Evolutionary conservation across 2,797 vertebrate genomes (phyloP).

Genomic region (Oreonectes daqikongensis): DNA sequence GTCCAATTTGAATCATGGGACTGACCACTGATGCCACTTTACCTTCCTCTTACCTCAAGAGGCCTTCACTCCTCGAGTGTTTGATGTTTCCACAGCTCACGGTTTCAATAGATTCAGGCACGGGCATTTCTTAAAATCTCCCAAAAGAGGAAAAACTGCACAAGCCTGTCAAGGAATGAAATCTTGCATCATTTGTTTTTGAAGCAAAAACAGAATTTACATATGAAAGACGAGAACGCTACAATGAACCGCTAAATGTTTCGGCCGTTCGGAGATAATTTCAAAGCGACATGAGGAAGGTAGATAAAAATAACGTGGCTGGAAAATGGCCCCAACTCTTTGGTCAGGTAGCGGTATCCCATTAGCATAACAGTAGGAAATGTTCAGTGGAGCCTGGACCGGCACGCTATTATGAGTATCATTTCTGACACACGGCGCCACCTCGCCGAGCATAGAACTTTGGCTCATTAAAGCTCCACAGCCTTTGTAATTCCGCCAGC

Average conservation of each 20-base stretch:
- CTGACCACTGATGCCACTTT: constrained; percentile 73
- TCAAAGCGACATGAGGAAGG: constrained; percentile 50
- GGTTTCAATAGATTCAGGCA: constrained; percentile 33
- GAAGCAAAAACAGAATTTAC: constrained; percentile 50
- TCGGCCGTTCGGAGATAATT: constrained; percentile 60
- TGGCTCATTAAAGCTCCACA: constrained; percentile 73
- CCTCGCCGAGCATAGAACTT: constrained; percentile 65
- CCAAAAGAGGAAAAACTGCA: constrained; percentile 33
- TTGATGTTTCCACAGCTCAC: constrained; percentile 50
- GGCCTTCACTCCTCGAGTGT: constrained; percentile 53
- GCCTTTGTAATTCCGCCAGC: constrained; percentile 70
- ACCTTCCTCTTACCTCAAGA: constrained; percentile 59
- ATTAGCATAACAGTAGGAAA: constrained; percentile 72
- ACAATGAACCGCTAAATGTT: constrained; percentile 40
- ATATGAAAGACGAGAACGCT: constrained; percentile 53
- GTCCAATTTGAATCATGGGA: constrained; percentile 69
- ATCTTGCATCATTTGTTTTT: constrained; percentile 43
- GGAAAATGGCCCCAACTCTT: constrained; percentile 54
- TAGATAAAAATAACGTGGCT: constrained; percentile 52
- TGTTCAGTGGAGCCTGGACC: constrained; percentile 64
- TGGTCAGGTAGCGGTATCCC: constrained; percentile 53
- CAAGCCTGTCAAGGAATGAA: constrained; percentile 39
- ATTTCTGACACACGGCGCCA: constrained; percentile 70
- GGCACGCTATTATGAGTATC: constrained; percentile 70
- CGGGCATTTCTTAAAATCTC: constrained; percentile 3